These are phyloP conservation scores for Diphyllodes magnificus DNA, from an alignment of 2,113 vertebrate genomes.

Conservation along the genomic window DNA sequence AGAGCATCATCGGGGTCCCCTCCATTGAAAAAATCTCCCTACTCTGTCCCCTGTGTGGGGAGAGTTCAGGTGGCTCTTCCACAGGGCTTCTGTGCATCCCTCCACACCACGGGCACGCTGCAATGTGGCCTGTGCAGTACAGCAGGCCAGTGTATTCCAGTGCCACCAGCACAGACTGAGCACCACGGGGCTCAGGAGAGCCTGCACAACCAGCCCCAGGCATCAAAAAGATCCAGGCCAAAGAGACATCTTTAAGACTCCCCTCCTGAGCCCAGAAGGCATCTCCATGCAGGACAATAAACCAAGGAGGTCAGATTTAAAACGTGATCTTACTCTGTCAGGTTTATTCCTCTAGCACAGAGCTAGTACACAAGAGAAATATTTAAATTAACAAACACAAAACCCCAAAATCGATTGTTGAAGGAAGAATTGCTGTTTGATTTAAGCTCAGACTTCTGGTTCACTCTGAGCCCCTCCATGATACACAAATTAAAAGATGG, in stretches of 20 bases:
- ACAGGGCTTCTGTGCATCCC: neutral
- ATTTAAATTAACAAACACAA: neutral
- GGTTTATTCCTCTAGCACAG: neutral
- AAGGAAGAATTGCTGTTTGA: neutral
- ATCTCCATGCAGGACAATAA: neutral
- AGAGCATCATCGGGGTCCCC: accelerated
- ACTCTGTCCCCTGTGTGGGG: accelerated
- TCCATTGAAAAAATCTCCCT: neutral
- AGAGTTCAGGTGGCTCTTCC: neutral
- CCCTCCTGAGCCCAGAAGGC: neutral
- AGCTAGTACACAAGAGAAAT: neutral
- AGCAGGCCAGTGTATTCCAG: neutral
- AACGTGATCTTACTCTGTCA: neutral
- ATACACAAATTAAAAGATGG: neutral
- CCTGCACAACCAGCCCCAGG: neutral
- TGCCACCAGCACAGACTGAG: neutral
- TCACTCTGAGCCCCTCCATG: neutral
- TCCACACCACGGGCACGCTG: accelerated
- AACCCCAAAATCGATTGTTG: neutral
- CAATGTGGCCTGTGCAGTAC: accelerated
- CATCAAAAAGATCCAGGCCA: neutral
- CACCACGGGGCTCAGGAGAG: neutral
- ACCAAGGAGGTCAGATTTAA: neutral
- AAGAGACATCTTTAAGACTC: neutral
- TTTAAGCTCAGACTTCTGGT: neutral